A percentile compares a stretch with the other conserved stretches of the same genome.
Evolutionary conservation across 2,888 invertebrate species (phyloP).

Genomic region (Leptodirus hochenwartii): DNA sequence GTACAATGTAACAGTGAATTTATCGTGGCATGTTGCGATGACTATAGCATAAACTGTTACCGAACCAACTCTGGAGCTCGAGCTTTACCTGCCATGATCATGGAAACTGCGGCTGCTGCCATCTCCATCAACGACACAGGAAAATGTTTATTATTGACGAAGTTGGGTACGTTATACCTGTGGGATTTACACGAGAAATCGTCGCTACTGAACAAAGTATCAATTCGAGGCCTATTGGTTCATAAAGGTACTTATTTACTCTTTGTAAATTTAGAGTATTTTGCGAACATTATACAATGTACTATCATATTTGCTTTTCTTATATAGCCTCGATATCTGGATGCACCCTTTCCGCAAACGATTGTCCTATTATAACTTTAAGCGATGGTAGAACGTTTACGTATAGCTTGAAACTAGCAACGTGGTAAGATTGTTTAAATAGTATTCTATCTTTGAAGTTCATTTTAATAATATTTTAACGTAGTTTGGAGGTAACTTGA

Average conservation of each 20-base stretch:
- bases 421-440: conserved; percentile 38
- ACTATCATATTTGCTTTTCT: conserved; percentile 2
- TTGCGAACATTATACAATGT: too few relatives aligned
- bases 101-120: conserved; percentile 39
- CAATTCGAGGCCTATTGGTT: conserved; percentile 39
- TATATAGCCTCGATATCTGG: conserved; percentile 35
- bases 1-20: conserved; percentile 39
- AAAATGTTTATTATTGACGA: conserved; percentile 35
- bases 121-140: conserved; percentile 30
- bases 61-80: conserved; percentile 30
- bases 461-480: conserved; percentile 4
- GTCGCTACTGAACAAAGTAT: conserved; percentile 35
- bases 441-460: conserved; percentile 4
- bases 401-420: conserved; percentile 55
- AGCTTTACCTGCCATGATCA: conserved; percentile 33
- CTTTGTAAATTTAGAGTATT: too few relatives aligned
- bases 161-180: conserved; percentile 32
- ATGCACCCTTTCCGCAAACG: conserved; percentile 38
- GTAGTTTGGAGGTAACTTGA: conserved; percentile 15
- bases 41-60: conserved; percentile 47
- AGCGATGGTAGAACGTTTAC: conserved; percentile 73
- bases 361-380: conserved; percentile 67
- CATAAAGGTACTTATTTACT: conserved; percentile 28
- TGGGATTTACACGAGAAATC: conserved; percentile 40
- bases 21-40: conserved; percentile 45